Conservation (phyloP, 30 jellyfish, hydroid and myxozoan genomes). For the Chironex yamaguchii region DNA sequence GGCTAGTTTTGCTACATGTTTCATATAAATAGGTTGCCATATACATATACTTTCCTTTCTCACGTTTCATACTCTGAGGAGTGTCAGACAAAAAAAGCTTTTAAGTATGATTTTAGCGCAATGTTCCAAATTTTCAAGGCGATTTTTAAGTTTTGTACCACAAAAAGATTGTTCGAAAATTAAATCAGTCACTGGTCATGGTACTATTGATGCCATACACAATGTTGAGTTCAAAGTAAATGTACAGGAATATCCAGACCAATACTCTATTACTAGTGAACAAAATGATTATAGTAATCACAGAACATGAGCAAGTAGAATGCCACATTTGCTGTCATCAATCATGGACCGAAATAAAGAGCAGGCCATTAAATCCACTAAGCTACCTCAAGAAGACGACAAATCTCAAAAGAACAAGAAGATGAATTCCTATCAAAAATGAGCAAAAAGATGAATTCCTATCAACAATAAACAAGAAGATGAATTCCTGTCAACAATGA, state of each 20-base stretch:
- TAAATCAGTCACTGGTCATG: slow-evolving; percentile 35
- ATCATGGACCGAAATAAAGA: background rate
- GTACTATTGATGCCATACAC: slow-evolving; percentile 35
- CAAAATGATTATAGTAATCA: background rate
- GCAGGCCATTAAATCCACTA: background rate
- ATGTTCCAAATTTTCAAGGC: no score
- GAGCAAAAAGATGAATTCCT: background rate
- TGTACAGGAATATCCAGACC: background rate
- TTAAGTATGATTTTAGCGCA: no score
- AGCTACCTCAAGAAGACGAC: background rate
- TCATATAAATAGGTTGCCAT: no score
- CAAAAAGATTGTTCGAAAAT: no score
- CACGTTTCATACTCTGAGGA: no score
- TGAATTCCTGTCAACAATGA: no score
- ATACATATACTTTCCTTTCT: no score
- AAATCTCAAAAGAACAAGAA: background rate
- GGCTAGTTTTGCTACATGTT: no score
- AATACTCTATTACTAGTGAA: background rate
- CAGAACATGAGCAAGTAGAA: background rate
- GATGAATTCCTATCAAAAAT: background rate
- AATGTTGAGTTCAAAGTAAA: slow-evolving; percentile 11
- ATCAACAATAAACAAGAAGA: no score
- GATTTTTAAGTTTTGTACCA: no score
- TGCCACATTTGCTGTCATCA: background rate
- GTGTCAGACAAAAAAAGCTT: no score